Evolutionary conservation across 2,113 vertebrate genomes (phyloP).

Genomic region (Prunella fulvescens): DNA sequence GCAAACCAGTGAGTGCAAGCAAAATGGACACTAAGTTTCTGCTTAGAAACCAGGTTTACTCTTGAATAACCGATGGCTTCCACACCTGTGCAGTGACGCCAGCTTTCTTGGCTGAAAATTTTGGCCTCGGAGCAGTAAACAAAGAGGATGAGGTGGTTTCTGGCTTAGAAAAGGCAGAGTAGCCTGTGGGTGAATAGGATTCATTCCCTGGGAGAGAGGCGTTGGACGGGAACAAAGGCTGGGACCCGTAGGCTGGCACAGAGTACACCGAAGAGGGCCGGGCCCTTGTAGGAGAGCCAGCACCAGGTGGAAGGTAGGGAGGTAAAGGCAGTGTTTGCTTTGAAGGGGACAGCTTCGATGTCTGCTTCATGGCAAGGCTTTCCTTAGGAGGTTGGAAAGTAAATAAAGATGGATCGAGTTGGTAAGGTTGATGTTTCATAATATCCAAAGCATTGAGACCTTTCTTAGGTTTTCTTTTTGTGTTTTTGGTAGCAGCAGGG

Average conservation of each 20-base stretch:
- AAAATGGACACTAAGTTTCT: constrained; percentile 61
- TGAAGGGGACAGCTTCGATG: constrained; percentile 54
- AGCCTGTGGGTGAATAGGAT: constrained; percentile 64
- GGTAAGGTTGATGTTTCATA: constrained; percentile 97
- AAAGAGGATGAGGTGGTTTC: constrained; percentile 70
- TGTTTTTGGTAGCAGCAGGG: constrained; percentile 52
- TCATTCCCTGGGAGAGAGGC: constrained; percentile 63
- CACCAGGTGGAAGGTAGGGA: constrained; percentile 35
- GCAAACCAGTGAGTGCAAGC: constrained; percentile 67
- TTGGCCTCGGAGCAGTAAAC: constrained; percentile 85
- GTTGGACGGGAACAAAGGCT: constrained; percentile 75
- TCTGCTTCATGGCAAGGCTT: constrained; percentile 67
- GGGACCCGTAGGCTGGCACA: constrained; percentile 75
- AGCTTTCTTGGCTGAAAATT: constrained; percentile 93
- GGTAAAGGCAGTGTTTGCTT: constrained; percentile 72
- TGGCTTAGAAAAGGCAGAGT: constrained; percentile 79
- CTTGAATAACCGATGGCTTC: constrained; percentile 84
- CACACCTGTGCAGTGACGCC: constrained; percentile 90
- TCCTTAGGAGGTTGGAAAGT: constrained; percentile 87
- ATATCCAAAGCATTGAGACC: constrained; percentile 89
- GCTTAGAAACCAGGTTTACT: constrained; percentile 69
- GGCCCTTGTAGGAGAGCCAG: constrained; percentile 31
- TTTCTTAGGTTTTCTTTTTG: constrained; percentile 84
- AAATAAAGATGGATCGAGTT: constrained; percentile 91
- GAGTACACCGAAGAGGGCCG: constrained; percentile 74